Evolutionary conservation across 2,797 vertebrate species (phyloP).

Genomic region (Aulostomus chinensis): DNA sequence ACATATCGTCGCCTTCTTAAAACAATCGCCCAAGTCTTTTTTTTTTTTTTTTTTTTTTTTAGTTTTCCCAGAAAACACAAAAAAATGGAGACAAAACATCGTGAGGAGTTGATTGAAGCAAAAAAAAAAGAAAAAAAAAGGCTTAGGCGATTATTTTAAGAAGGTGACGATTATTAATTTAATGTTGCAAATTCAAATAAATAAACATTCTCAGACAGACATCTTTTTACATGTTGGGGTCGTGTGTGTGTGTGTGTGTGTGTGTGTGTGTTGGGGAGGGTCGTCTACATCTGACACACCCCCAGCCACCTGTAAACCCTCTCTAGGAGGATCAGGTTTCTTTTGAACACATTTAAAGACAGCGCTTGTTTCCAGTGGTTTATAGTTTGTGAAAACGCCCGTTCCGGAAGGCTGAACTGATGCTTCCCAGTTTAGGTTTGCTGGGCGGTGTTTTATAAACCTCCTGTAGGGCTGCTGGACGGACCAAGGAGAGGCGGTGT

Average conservation of each 20-base stretch:
- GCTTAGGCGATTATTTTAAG: too few species aligned
- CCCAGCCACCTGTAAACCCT: constrained; percentile 74
- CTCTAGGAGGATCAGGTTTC: constrained; percentile 67
- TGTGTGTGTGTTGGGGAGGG: constrained; percentile 12
- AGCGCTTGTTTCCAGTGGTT: constrained; percentile 72
- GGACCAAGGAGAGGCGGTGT: constrained; percentile 48
- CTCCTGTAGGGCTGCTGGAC: constrained; percentile 52
- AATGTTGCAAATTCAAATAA: too few species aligned
- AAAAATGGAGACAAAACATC: too few species aligned
- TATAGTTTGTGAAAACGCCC: constrained; percentile 66
- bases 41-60: too few species aligned
- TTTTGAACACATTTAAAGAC: constrained; percentile 76
- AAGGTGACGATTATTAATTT: too few species aligned
- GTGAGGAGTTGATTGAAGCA: too few species aligned
- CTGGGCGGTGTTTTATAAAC: constrained; percentile 49
- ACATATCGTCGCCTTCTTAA: too few species aligned
- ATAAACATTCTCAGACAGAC: constrained; percentile 23
- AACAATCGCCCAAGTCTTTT: too few species aligned
- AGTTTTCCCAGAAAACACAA: too few species aligned
- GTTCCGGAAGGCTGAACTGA: constrained; percentile 60
- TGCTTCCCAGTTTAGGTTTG: constrained; percentile 52
- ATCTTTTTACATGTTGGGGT: constrained; percentile 27
- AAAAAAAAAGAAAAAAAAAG: too few species aligned
- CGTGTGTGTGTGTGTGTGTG: constrained; percentile 9
- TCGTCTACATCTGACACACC: constrained; percentile 42